Evolutionary conservation across 2,888 invertebrate genomes (phyloP), one percentile per base, ranked within the genome.

Genomic region (Mythimna impura): DNA sequence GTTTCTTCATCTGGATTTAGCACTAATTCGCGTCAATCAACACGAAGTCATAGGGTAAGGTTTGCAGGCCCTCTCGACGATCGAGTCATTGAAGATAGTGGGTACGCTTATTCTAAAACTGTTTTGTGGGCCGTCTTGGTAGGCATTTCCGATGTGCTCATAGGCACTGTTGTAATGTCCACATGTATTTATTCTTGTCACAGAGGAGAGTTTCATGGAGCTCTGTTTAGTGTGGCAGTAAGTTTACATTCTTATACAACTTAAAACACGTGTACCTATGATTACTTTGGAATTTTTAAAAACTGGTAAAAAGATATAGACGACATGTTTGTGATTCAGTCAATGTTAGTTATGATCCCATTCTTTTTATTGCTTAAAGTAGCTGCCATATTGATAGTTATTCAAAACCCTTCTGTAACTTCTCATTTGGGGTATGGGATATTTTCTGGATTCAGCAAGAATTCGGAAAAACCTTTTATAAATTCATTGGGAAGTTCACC

Each of bases 161-260:
- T 76, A 57, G 65, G 69, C 14, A 17, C 43, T 14, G 9, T 62
- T 78, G 36, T 65, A 47, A 78, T 76, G 69, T 8, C 57, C 22
- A 61, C 30, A 76, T 3, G 12, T 65, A 34, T 78, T 12, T 78
- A 76, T 43, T 69, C 76, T 47, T 12, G 57, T 20, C 64, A 81
- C 17, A 25, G 22, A 22, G 65, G 30, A 68, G 47, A 69, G 54
- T 65, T 34, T 36, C 78, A 78, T 7, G 76, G 55, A 65, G 76
- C 57, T 62, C 7, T 65, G 8, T 78, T 67, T 81, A 25, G 64
- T 69, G 10, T 81, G 0, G 77, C 76, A 65, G 78, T 78, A 78
- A 78, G 78, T 76, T 65, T 78, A 40, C 20, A 47, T 74, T 75
- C 22, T 10, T 64, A 74, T 73, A 63, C 30, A 34, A 43, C 55